Base-by-base conservation (phyloP, 30 jellyfish, hydroid and myxozoan species). In the Hydractinia symbiolongicarpus region DNA sequence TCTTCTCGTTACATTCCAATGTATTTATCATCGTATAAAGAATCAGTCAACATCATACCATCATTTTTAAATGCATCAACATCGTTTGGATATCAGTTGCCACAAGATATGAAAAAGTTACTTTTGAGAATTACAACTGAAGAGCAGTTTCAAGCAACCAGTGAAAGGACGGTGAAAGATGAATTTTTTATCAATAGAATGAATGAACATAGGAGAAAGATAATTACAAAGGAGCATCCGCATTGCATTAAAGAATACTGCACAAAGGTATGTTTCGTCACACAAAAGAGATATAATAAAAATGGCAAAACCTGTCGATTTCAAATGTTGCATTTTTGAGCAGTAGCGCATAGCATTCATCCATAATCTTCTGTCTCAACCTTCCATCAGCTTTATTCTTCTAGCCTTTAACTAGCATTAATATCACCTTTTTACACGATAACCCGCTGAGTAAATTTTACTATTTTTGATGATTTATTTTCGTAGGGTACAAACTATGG, bases 1-100 rank as follows among this genome's bases (percentile, higher is more conserved):
- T 30, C 62, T 44, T 77, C 85, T 0, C 85, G 85, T 7, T 77
- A 77, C 76, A 60, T 77, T 30, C 75, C 85, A 19, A 77, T 77
- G 61, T 77, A 77, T n/a, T 57, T 77, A 55, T 21, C 54, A 16
- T 52, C 73, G 5, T 77, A 55, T 30, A 30, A 61, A 55, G 76
- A 55, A 52, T 51, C 50, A 7, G 55, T 55, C 14, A 50, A 55
- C 20, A 49, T 17, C 57, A 57, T 77, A 17, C 85, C 85, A 49
- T 55, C 77, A 15, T 55, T 77, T 77, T n/a, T 77, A 5, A 55
- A 77, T 19, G 85, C 80, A 15, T 55, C 81, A 8, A 16, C 54
- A 30, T 15, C 50, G 54, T 20, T 50, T 44, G 85, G 85, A 8
- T 77, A 55, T 30, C 73, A 61, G 60, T 9, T 77, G 60, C 85